Percentiles rank a stretch among this genome's conserved stretches.
Conservation (phyloP, 1,140 invertebrate species). For the Mycetomoellerius zeteki region DNA sequence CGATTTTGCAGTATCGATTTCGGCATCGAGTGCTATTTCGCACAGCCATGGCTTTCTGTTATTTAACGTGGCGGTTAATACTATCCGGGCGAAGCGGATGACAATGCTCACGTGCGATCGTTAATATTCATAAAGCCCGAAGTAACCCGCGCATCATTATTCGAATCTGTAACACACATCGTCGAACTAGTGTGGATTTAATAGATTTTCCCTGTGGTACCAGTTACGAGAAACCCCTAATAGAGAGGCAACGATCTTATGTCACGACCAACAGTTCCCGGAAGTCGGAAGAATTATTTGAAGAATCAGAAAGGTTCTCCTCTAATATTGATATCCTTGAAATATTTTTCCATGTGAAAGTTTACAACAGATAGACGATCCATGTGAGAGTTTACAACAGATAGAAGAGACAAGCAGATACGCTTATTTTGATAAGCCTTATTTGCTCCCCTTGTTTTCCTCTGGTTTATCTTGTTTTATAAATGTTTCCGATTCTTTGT, state of each 20-base stretch:
- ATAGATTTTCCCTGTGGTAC: slow-evolving; percentile 15
- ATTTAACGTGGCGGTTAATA: slow-evolving; percentile 42
- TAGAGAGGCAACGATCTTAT: background rate
- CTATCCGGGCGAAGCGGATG: slow-evolving; percentile 32
- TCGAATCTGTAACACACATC: slow-evolving; percentile 27
- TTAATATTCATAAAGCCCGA: slow-evolving; percentile 72
- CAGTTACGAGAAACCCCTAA: background rate
- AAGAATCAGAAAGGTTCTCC: background rate
- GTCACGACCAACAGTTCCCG: background rate
- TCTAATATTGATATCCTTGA: background rate
- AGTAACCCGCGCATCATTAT: slow-evolving; percentile 39
- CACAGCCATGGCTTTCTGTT: background rate
- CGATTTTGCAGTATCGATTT: slow-evolving; percentile 2
- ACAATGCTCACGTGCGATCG: slow-evolving; percentile 40
- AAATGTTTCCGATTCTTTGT: background rate
- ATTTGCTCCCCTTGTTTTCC: background rate
- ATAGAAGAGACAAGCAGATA: background rate
- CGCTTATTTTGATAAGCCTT: background rate
- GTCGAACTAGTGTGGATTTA: background rate
- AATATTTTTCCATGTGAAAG: background rate
- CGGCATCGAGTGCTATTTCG: slow-evolving; percentile 3
- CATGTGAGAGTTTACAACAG: background rate
- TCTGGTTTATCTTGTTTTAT: background rate
- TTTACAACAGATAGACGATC: background rate
- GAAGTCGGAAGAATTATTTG: background rate